phyloP scores from a whole-genome alignment of 1,140 invertebrate species.

The Trachymyrmex septentrionalis region DNA sequence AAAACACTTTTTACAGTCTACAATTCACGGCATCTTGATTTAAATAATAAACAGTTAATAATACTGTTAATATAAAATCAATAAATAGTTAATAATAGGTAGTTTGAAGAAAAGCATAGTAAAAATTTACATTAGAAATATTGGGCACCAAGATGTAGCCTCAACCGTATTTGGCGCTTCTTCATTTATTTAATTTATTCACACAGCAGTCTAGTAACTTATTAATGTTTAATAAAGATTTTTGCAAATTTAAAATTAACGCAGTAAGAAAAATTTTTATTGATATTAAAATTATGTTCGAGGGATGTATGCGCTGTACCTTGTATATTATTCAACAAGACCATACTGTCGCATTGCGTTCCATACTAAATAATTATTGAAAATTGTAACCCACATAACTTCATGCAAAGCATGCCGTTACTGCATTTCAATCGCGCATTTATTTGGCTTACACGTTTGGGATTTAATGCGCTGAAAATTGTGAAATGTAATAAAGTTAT shows the following conservation, averaged over 20 bases:
- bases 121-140: too few species aligned
- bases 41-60: too few species aligned
- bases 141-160: too few species aligned
- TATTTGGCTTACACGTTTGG: slow-evolving; percentile 16
- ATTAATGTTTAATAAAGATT: neutral
- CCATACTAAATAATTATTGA: slow-evolving; percentile 15
- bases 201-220: too few species aligned
- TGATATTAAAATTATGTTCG: neutral
- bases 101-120: too few species aligned
- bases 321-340: slow-evolving; percentile 17
- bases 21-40: neutral
- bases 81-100: too few species aligned
- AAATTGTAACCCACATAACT: slow-evolving; percentile 24
- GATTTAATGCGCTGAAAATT: slow-evolving; percentile 5
- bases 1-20: neutral
- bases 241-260: neutral
- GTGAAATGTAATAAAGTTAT: slow-evolving; percentile 20
- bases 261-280: neutral
- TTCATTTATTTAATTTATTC: too few species aligned
- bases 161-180: too few species aligned
- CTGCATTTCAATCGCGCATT: slow-evolving; percentile 13
- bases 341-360: neutral
- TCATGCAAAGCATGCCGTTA: slow-evolving; percentile 12
- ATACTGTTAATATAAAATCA: too few species aligned
- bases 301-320: neutral